Base-by-base conservation (phyloP, 2,113 vertebrate species). In the Pipra filicauda region DNA sequence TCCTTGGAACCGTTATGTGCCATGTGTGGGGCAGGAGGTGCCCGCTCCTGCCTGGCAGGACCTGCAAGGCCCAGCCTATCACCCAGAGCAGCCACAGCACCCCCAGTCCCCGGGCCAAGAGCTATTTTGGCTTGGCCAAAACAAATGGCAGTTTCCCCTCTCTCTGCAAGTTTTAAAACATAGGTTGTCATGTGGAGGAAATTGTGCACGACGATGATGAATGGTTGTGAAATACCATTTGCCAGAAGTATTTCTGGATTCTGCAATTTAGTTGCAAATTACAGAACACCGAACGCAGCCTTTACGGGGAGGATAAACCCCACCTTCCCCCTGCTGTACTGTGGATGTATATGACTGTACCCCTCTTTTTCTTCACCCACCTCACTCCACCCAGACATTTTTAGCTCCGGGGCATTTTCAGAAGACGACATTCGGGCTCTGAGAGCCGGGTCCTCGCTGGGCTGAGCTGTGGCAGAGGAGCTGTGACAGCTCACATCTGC, bases 231-330 rank as follows among this genome's bases (percentile, higher is more conserved):
- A 93, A 94, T 57, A 75, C 77, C 73, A 18, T 82, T 95, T 46
- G 57, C 95, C 88, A 93, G 95, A 91, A 96, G 70, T 96, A 96
- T 78, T 92, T 95, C 80, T 94, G 94, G 91, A 96, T 95, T 89
- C 96, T 97, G 91, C 92, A 93, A 93, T 95, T 96, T 66, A 54
- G 84, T 7, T 73, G 91, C 95, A 96, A 94, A 95, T 96, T 96
- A 95, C 4, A 91, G 96, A 88, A 89, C 54, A 35, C 22, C 2
- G 21, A 92, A 52, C 1, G 2, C 65, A 44, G 88, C 85, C 57
- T 64, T 55, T 55, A 26, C 0, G 6, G 19, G 44, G 41, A 83
- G 61, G 57, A 21, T 33, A 43, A 90, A 90, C 14, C 83, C 89
- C 72, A 31, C 43, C 65, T 82, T 66, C 15, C 44, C 41, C n/a